phyloP scores from a whole-genome alignment of 2,797 vertebrate genomes.

The Epinephelus malabaricus region DNA sequence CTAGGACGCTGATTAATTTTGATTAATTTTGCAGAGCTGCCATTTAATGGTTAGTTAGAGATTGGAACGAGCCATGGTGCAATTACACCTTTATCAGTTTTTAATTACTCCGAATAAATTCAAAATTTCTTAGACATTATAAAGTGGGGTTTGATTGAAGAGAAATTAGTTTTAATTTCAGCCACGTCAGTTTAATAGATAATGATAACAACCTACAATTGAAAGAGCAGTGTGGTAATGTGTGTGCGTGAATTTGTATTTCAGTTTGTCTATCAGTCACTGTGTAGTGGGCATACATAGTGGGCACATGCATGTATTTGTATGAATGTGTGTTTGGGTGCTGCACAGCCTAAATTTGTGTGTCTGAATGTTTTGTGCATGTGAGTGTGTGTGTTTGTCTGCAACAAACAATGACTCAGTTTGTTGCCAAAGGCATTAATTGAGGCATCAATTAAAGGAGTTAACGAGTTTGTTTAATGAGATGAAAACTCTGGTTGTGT shows the following conservation, averaged over 20 bases:
- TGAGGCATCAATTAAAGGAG: constrained; percentile 77
- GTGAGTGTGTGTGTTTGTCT: constrained; percentile 42
- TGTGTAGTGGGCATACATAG: background rate
- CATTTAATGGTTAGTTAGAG: constrained; percentile 7
- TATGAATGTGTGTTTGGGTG: constrained; percentile 11
- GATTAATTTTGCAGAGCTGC: constrained; percentile 15
- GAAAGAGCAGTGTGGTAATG: background rate
- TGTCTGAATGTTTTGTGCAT: constrained; percentile 20
- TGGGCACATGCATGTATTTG: background rate
- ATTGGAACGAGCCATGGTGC: constrained; percentile 27
- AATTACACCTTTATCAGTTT: constrained; percentile 58
- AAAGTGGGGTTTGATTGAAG: constrained; percentile 24
- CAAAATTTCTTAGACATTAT: constrained; percentile 26
- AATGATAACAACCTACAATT: constrained; percentile 1
- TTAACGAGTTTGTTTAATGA: constrained; percentile 82
- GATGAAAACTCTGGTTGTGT: constrained; percentile 71
- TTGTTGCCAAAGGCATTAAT: constrained; percentile 69
- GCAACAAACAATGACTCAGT: constrained; percentile 70
- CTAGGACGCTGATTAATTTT: constrained; percentile 38
- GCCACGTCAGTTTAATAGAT: constrained; percentile 21
- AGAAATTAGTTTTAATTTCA: constrained; percentile 38
- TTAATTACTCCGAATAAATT: constrained; percentile 55
- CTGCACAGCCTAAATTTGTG: background rate
- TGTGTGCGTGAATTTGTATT: too few species aligned
- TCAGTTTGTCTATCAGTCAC: background rate